Evolutionary conservation across 2,113 vertebrate genomes (phyloP).

Genomic region (Xiphias gladius): DNA sequence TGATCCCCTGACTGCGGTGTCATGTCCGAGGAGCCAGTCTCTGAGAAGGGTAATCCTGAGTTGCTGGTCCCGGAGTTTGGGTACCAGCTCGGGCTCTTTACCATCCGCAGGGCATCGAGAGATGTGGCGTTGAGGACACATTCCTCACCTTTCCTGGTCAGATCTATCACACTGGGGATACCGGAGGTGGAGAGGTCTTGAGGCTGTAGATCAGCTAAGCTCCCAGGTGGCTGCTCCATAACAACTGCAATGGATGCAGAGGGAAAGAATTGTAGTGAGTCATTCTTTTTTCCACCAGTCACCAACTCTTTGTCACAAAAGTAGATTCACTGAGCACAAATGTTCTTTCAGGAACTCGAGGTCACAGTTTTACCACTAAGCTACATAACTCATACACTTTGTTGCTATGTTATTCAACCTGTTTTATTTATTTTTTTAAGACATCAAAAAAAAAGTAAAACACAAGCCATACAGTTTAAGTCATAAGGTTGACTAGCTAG

Average conservation of each 20-base stretch:
- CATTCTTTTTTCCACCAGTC: background rate
- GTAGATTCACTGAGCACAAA: background rate
- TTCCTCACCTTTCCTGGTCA: constrained; percentile 77
- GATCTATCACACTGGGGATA: constrained; percentile 75
- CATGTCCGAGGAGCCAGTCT: constrained; percentile 60
- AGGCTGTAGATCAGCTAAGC: constrained; percentile 81
- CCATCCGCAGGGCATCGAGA: constrained; percentile 69
- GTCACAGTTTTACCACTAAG: background rate
- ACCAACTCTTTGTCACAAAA: background rate
- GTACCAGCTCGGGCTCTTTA: constrained; percentile 78
- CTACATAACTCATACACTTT: background rate
- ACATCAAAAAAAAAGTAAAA: background rate
- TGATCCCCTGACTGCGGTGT: constrained; percentile 72
- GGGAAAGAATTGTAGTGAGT: background rate
- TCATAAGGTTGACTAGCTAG: constrained; percentile 28
- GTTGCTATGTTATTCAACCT: background rate
- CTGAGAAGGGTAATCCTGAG: constrained; percentile 64
- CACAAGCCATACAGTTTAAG: background rate
- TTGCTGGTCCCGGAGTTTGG: constrained; percentile 66
- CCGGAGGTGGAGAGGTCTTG: constrained; percentile 81
- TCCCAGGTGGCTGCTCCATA: constrained; percentile 85
- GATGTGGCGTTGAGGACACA: constrained; percentile 64
- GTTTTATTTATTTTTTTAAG: background rate
- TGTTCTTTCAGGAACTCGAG: background rate
- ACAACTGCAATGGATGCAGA: constrained; percentile 73